These are phyloP conservation scores for Gulo gulo DNA, from an alignment of 2,113 vertebrate species.

Conservation along the genomic window DNA sequence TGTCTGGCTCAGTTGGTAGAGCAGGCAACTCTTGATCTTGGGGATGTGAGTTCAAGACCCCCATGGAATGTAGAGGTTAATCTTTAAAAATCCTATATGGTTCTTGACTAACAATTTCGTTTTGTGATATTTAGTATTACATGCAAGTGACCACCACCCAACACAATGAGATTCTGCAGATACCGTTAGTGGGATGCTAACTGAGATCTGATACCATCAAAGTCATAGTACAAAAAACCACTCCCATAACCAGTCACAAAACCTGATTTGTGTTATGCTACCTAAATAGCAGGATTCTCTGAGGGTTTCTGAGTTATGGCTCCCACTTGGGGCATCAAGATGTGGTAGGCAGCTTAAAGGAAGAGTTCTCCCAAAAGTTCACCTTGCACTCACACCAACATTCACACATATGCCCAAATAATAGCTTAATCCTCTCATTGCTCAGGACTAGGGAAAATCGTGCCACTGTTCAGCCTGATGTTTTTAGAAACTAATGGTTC, in stretches of 20 bases:
- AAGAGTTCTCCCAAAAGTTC: neutral
- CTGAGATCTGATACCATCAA: neutral
- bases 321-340: neutral
- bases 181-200: neutral
- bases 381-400: neutral
- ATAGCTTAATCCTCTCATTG: neutral
- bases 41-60: neutral
- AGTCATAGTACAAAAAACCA: slow-evolving; percentile 1
- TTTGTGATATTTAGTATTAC: neutral
- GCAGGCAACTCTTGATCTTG: neutral
- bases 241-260: neutral
- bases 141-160: neutral
- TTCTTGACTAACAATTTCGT: neutral
- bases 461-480: neutral
- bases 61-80: neutral
- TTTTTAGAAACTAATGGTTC: neutral
- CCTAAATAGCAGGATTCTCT: neutral
- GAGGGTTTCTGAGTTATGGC: neutral
- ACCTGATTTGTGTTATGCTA: neutral
- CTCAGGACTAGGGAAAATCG: neutral
- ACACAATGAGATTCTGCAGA: slow-evolving; percentile 3
- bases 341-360: neutral
- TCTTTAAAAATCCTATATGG: neutral
- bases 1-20: neutral
- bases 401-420: neutral